Conservation (phyloP, 2,797 vertebrate species). For the Rhinatrema bivittatum region DNA sequence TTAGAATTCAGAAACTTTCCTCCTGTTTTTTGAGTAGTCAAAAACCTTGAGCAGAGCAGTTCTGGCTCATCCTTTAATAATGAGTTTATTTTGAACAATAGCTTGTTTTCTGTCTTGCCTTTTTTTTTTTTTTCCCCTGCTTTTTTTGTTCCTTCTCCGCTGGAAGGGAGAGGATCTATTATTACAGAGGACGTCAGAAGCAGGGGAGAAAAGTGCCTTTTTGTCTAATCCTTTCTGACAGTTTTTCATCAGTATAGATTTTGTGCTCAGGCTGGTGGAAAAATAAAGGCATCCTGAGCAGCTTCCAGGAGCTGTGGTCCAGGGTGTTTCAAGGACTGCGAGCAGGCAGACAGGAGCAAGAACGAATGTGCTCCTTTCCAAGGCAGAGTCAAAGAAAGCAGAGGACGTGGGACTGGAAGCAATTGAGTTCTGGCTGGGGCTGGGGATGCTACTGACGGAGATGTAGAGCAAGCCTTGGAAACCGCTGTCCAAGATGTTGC, state of each 20-base stretch:
- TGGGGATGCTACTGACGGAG: no score
- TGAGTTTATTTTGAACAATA: conserved; percentile 11
- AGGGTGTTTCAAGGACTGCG: no score
- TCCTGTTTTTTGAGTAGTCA: conserved; percentile 16
- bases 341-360: no score
- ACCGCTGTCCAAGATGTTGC: no score
- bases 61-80: conserved; percentile 15
- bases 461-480: no score
- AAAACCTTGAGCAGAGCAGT: conserved; percentile 6
- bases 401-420: no score
- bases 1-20: conserved; percentile 25
- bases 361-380: no score
- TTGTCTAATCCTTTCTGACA: conserved; percentile 18
- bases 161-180: conserved; percentile 7
- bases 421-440: no score
- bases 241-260: conserved; percentile 9
- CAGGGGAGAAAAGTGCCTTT: neutral
- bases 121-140: conserved; percentile 8
- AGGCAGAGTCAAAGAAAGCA: no score
- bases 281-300: no score
- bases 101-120: conserved; percentile 16
- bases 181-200: no score
- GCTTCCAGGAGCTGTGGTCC: no score
- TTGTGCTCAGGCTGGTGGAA: conserved; percentile 10
- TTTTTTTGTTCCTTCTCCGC: conserved; percentile 4